Evolutionary conservation across 1,140 invertebrate genomes (phyloP).

Genomic region (Conopomorpha cramerella): DNA sequence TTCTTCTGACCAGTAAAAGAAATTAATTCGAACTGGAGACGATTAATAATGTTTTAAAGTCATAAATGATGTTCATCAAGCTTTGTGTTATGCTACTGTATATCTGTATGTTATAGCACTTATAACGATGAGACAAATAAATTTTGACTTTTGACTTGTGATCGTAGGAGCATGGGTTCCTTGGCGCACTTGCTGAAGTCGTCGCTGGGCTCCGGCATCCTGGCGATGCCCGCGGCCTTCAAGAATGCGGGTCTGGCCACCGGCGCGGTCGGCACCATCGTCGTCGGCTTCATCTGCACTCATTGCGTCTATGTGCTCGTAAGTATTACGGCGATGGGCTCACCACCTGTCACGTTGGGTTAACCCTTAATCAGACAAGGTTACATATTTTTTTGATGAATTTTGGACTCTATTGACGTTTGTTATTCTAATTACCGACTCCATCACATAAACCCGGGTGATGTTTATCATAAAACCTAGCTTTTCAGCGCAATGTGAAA

Average conservation of each 20-base stretch:
- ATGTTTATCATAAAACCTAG: too few species aligned
- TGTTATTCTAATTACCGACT: too few species aligned
- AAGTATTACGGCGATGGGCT: constrained; percentile 48
- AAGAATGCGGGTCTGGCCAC: constrained; percentile 78
- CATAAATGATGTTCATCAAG: background rate
- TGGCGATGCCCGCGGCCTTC: constrained; percentile 88
- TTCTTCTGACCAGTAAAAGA: too few species aligned
- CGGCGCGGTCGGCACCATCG: constrained; percentile 70
- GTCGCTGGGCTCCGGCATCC: constrained; percentile 87
- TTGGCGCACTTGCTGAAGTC: constrained; percentile 81
- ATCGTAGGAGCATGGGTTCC: constrained; percentile 69
- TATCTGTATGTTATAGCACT: background rate
- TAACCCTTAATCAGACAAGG: too few species aligned
- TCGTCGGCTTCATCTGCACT: constrained; percentile 77
- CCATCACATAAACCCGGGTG: too few species aligned
- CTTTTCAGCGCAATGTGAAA: background rate
- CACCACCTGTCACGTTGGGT: too few species aligned
- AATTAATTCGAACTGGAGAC: too few species aligned
- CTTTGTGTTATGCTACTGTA: background rate
- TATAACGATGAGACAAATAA: background rate
- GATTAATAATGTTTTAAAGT: too few species aligned
- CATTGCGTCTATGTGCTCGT: constrained; percentile 83
- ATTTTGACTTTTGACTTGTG: background rate
- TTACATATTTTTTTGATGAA: too few species aligned
- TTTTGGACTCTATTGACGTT: too few species aligned